Evolutionary conservation across 1,140 invertebrate species (phyloP).

Genomic region (Cheumatopsyche charites): DNA sequence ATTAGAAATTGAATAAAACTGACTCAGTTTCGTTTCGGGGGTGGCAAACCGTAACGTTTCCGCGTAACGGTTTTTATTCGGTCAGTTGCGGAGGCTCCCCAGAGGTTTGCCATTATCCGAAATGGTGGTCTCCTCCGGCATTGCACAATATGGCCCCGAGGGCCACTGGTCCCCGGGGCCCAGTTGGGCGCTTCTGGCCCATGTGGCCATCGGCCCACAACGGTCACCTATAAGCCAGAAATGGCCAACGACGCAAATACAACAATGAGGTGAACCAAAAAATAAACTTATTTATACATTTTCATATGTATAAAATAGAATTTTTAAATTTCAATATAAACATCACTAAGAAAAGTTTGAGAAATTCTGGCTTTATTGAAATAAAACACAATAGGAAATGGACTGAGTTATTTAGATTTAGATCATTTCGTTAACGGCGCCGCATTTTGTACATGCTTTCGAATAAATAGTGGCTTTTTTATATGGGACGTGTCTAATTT

Average conservation of each 20-base stretch:
- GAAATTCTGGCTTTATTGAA: no score
- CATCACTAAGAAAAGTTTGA: no score
- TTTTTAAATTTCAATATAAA: no score
- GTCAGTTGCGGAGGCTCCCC: conserved; percentile 15
- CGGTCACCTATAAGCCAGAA: conserved; percentile 30
- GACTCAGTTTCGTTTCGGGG: conserved; percentile 12
- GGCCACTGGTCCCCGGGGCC: conserved; percentile 30
- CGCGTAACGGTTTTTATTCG: conserved; percentile 26
- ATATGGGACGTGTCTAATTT: no score
- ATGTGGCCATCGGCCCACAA: conserved; percentile 35
- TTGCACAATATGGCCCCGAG: neutral
- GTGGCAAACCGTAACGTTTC: neutral
- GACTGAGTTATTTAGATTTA: no score
- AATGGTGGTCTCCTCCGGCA: neutral
- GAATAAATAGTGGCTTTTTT: no score
- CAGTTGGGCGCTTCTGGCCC: conserved; percentile 29
- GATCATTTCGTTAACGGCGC: no score
- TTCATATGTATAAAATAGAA: no score
- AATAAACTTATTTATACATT: no score
- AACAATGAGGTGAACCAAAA: conserved; percentile 1
- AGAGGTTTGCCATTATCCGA: conserved; percentile 10
- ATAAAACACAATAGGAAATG: no score
- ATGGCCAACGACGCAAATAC: neutral
- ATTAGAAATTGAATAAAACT: no score
- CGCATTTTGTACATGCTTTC: no score